Percentiles rank a stretch among this genome's conserved stretches.
Evolutionary conservation across 2,113 vertebrate genomes (phyloP).

Genomic region (Leptocoma aspasia): DNA sequence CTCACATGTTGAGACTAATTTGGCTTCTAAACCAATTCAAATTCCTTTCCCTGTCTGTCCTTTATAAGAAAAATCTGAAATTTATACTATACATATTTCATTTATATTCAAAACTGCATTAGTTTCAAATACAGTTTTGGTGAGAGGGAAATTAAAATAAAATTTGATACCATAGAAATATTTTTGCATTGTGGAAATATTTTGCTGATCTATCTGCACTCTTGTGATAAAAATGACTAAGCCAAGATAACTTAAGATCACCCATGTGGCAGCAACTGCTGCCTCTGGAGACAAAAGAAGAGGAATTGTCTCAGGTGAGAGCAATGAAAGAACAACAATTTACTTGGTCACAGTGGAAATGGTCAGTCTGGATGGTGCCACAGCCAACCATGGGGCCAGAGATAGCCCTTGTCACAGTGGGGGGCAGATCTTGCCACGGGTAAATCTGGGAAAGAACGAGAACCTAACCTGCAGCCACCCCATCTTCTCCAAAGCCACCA

Average conservation of each 20-base stretch:
- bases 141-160: background rate
- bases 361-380: background rate
- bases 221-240: background rate
- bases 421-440: background rate
- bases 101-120: background rate
- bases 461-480: background rate
- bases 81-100: background rate
- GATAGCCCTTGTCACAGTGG: too few species aligned
- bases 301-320: background rate
- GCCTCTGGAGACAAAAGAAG: background rate
- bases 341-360: background rate
- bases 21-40: background rate
- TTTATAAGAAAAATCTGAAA: background rate
- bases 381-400: accelerated
- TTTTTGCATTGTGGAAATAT: background rate
- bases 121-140: background rate
- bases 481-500: background rate
- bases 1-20: background rate
- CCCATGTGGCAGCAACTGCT: accelerated
- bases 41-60: background rate
- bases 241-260: background rate
- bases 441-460: background rate
- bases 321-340: background rate
- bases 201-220: background rate
- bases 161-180: background rate